Base-by-base conservation (phyloP, 2,797 vertebrate genomes). In the Protonibea diacanthus region DNA sequence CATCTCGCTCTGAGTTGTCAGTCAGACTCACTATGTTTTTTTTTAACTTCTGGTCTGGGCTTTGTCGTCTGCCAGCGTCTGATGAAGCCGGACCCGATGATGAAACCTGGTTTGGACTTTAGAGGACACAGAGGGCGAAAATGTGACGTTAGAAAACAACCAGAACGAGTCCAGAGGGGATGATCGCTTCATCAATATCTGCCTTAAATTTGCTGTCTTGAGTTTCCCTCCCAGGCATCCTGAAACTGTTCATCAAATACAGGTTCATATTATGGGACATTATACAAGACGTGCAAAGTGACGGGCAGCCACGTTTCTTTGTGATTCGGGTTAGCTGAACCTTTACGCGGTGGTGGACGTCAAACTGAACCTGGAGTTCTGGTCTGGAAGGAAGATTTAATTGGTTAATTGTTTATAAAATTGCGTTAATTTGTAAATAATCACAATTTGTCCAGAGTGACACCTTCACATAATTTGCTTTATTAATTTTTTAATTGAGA, bases 11-110 rank as follows among this genome's bases (percentile, higher is more conserved):
- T 12, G 14, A 29, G 67, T 83, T 71, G 53, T 81, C 80, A 79
- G 48, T 71, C 48, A 65, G 71, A 65, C 40, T 49, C 4, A 8
- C 21, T 23, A 15, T 88, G 78, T 84, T 79, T 78, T 86, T 79
- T 78, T 86, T 79, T 76, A 74, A 80, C 62, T 66, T 44, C 47
- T 47, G 71, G 59, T 21, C 62, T 45, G 17, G 29, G 52, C 27
- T 64, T 72, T 61, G 62, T 68, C 4, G 15, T 57, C 59, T 62
- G 59, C 61, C 74, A 33, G 9, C n/a, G 47, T 68, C 75, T 78
- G 80, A 76, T 82, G 44, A 71, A 52, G 45, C n/a, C 4, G 2
- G 53, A 74, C 21, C 64, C 2, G 40, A 78, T 7, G 48, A 49
- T 53, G 25, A 72, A 56, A 45, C 25, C 48, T 74, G 55, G 63